Conservation (phyloP, 2,113 vertebrate genomes). For the Romanogobio albipinnatus region DNA sequence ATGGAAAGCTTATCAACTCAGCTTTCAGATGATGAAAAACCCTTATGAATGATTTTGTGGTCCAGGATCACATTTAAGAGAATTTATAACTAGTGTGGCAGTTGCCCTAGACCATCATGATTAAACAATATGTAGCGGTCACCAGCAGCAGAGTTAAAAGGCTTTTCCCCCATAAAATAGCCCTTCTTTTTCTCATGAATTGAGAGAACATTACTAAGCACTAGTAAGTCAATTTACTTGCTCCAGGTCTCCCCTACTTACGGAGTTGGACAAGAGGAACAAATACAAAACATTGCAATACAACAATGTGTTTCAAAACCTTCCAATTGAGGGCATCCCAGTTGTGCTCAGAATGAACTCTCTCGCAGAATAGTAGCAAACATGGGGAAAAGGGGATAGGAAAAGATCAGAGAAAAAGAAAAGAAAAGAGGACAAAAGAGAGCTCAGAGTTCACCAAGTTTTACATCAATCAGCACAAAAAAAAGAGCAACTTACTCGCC, state of each 20-base stretch:
- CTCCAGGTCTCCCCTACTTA: not conserved
- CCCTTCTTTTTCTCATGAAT: not conserved
- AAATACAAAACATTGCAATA: not conserved
- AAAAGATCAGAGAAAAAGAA: conserved; percentile 41
- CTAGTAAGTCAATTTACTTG: not conserved
- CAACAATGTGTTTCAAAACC: not conserved
- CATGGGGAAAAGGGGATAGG: not conserved
- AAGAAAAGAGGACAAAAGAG: not conserved
- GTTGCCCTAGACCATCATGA: not conserved
- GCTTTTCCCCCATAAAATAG: not conserved
- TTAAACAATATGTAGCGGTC: not conserved
- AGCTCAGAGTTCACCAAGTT: not conserved
- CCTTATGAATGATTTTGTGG: no score
- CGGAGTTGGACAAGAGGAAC: not conserved
- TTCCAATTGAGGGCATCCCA: conserved; percentile 7
- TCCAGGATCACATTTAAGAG: no score
- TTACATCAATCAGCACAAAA: no score
- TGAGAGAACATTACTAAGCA: not conserved
- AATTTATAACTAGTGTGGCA: not conserved
- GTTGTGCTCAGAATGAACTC: conserved; percentile 27
- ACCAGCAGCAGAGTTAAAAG: not conserved
- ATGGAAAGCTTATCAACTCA: no score
- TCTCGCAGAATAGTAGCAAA: conserved; percentile 16
- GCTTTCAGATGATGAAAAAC: no score
- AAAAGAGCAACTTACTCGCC: not conserved